Conservation (phyloP, 2,113 vertebrate species). For the Ophiodon elongatus region DNA sequence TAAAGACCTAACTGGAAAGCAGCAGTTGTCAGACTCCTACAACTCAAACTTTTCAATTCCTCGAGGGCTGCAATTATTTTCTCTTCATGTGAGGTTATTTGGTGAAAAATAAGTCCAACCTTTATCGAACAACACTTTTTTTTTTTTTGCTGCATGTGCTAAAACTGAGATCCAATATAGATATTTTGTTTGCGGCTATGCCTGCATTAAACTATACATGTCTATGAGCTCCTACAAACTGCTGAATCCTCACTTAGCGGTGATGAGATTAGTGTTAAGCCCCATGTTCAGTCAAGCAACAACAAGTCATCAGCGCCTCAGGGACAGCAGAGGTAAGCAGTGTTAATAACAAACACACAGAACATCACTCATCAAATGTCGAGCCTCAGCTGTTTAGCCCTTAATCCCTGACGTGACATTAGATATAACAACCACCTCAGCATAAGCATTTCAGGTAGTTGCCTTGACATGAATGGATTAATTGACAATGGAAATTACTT, state of each 20-base stretch:
- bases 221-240: slow-evolving; percentile 10
- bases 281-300: slow-evolving; percentile 61
- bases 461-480: background rate
- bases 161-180: background rate
- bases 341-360: slow-evolving; percentile 47
- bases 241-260: slow-evolving; percentile 55
- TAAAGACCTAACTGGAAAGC: background rate
- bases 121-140: background rate
- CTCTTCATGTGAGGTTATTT: background rate
- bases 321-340: slow-evolving; percentile 36
- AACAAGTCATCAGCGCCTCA: slow-evolving; percentile 59
- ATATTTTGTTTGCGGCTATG: background rate
- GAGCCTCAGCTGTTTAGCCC: slow-evolving; percentile 26
- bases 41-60: background rate
- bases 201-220: background rate
- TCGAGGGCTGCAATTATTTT: background rate
- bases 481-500: background rate
- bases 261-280: slow-evolving; percentile 58
- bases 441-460: background rate
- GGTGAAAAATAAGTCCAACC: background rate
- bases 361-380: slow-evolving; percentile 19
- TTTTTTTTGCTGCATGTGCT: background rate
- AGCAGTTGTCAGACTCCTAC: background rate
- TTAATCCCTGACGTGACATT: slow-evolving; percentile 24
- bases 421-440: slow-evolving; percentile 4